These are phyloP conservation scores for Lepus oiostolus DNA, from an alignment of 2,797 vertebrate genomes.

Conservation along the genomic window DNA sequence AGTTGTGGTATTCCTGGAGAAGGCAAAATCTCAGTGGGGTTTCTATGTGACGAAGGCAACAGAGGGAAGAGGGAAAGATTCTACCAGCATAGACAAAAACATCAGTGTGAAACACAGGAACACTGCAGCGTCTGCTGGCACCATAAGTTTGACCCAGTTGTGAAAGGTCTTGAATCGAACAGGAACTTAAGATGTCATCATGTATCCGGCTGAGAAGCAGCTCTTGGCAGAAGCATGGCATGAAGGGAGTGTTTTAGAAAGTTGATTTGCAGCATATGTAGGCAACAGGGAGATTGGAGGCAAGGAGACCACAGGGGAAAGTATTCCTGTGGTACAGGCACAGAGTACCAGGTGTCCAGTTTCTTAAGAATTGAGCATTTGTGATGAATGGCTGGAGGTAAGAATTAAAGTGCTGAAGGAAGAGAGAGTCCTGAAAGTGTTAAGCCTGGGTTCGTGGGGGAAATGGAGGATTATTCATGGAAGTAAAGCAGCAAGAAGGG, in stretches of 20 bases:
- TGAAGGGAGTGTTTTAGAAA: not conserved
- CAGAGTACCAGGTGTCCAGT: not conserved
- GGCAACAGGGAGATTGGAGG: not conserved
- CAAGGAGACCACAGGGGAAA: not conserved
- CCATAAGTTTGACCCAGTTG: not conserved
- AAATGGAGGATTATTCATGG: not conserved
- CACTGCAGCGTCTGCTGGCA: not conserved
- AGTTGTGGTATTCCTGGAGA: not conserved
- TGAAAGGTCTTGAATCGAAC: not conserved
- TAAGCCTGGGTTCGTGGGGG: not conserved
- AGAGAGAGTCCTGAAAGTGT: constrained; percentile 20
- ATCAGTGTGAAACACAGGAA: not conserved
- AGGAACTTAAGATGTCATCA: not conserved
- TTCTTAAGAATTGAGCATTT: not conserved
- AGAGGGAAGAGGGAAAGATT: not conserved
- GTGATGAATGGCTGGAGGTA: not conserved
- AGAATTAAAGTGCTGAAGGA: not conserved
- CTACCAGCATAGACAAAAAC: not conserved
- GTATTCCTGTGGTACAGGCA: not conserved
- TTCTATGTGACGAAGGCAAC: not conserved
- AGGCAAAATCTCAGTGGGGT: not conserved
- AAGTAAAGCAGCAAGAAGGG: not conserved
- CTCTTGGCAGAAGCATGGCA: not conserved
- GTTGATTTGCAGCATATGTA: not conserved
- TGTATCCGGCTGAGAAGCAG: not conserved